phyloP scores from a whole-genome alignment of 2,113 vertebrate genomes.

The Bujurquina vittata region DNA sequence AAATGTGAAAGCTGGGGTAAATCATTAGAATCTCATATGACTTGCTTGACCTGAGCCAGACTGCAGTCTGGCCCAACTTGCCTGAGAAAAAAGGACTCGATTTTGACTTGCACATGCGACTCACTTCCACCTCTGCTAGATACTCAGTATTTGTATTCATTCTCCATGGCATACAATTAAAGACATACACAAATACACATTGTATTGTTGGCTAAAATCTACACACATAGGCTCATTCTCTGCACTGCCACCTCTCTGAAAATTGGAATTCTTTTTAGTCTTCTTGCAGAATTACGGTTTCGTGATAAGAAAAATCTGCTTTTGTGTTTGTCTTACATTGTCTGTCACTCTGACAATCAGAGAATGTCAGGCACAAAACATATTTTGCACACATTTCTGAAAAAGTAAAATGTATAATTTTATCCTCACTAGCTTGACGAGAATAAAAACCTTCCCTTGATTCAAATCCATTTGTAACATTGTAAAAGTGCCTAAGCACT shows the following conservation, averaged over 20 bases:
- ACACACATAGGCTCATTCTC: not conserved
- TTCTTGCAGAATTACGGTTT: slow-evolving; percentile 8
- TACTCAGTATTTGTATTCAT: slow-evolving; percentile 37
- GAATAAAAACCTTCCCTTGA: not conserved
- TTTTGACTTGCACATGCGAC: not conserved
- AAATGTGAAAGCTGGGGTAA: not conserved
- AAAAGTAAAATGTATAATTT: slow-evolving; percentile 4
- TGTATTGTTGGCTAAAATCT: not conserved
- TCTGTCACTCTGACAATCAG: slow-evolving; percentile 1
- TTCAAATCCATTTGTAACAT: slow-evolving; percentile 15
- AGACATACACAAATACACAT: not conserved
- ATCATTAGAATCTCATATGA: not conserved
- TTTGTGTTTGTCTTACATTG: slow-evolving; percentile 8
- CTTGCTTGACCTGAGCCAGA: not conserved
- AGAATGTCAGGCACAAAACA: not conserved
- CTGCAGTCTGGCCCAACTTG: not conserved
- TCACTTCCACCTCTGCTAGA: slow-evolving; percentile 1
- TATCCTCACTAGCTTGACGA: not conserved
- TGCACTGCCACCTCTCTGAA: not conserved
- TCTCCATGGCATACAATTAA: not conserved
- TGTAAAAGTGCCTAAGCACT: slow-evolving; percentile 10
- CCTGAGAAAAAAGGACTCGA: accelerated
- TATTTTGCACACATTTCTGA: slow-evolving; percentile 16
- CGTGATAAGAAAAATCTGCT: slow-evolving; percentile 23
- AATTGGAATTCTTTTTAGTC: slow-evolving; percentile 7